Conservation (phyloP, 2,113 vertebrate genomes). For the Oreocharis arfaki region DNA sequence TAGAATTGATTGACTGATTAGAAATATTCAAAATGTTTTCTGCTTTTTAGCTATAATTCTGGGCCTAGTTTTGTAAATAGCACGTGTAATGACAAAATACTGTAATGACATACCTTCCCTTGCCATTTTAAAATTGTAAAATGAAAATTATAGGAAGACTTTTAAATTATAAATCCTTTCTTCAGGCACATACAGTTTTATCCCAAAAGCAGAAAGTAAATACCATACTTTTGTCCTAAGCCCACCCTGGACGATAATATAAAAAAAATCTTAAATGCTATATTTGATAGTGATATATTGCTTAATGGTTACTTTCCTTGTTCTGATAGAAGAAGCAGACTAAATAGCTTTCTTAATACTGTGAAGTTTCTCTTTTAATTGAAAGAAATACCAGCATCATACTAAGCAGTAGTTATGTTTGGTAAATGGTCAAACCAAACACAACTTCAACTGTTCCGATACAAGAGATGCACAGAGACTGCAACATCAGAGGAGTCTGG, state of each 20-base stretch:
- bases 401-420: not conserved
- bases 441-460: not conserved
- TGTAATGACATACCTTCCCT: slow-evolving; percentile 28
- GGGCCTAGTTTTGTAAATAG: slow-evolving; percentile 21
- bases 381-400: not conserved
- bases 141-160: not conserved
- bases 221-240: not conserved
- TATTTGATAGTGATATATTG: not conserved
- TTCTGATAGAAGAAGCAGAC: not conserved
- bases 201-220: not conserved
- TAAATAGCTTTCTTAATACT: not conserved
- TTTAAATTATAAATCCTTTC: not conserved
- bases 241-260: not conserved
- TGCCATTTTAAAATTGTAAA: slow-evolving; percentile 52
- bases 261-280: not conserved
- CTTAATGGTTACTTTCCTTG: not conserved
- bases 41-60: slow-evolving; percentile 31
- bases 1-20: slow-evolving; percentile 21
- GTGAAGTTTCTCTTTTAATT: not conserved
- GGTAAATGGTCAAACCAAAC: not conserved
- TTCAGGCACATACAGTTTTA: not conserved
- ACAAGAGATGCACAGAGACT: not conserved
- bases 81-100: not conserved
- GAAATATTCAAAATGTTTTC: slow-evolving; percentile 38
- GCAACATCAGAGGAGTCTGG: not conserved